Conservation (phyloP, 2,888 invertebrate genomes). For the Agrotis exclamationis region DNA sequence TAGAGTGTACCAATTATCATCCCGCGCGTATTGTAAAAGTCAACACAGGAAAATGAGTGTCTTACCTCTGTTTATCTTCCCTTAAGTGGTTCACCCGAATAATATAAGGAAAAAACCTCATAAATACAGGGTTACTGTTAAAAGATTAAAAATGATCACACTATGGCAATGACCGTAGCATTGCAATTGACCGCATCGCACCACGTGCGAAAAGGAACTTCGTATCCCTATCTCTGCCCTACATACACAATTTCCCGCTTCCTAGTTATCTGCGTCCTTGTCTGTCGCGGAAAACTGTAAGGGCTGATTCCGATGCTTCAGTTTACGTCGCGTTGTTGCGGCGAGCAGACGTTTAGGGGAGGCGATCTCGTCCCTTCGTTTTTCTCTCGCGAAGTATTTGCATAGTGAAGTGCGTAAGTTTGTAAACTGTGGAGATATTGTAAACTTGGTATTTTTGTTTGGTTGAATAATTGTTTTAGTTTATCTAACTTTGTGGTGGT, state of each 20-base stretch:
- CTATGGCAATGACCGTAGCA: conserved; percentile 89
- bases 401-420: conserved; percentile 72
- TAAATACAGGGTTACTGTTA: conserved; percentile 63
- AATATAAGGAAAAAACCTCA: conserved; percentile 51
- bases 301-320: conserved; percentile 82
- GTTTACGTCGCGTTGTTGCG: conserved; percentile 83
- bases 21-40: conserved; percentile 44
- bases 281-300: conserved; percentile 84
- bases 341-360: conserved; percentile 71
- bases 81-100: conserved; percentile 34
- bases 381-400: conserved; percentile 69
- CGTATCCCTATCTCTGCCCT: conserved; percentile 75
- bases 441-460: conserved; percentile 49
- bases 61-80: conserved; percentile 22
- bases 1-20: conserved; percentile 38
- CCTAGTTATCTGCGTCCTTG: conserved; percentile 68
- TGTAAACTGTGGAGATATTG: conserved; percentile 63
- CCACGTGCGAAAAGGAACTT: conserved; percentile 83
- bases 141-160: conserved; percentile 78
- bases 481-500: conserved; percentile 52
- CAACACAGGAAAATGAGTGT: conserved; percentile 45
- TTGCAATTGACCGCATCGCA: conserved; percentile 88
- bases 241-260: conserved; percentile 70
- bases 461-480: conserved; percentile 31
- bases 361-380: conserved; percentile 64